A percentile compares a stretch with the other conserved stretches of the same genome.
Conservation (phyloP, 2,113 vertebrate genomes). For the Nicator chloris region DNA sequence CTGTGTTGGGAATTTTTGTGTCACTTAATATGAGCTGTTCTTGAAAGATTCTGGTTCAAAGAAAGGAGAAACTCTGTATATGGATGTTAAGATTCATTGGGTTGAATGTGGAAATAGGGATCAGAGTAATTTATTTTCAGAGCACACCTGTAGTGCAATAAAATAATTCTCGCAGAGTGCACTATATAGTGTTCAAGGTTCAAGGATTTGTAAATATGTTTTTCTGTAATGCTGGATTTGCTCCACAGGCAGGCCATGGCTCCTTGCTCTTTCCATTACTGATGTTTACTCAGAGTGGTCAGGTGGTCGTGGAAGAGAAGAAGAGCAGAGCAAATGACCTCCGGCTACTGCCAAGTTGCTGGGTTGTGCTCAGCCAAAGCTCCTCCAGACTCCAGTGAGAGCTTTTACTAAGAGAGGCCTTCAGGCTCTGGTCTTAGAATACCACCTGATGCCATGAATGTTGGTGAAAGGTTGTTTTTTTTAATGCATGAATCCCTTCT, state of each 20-base stretch:
- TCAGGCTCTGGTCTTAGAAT: not conserved
- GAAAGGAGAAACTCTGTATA: not conserved
- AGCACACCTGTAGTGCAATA: slow-evolving; percentile 45
- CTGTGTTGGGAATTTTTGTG: not conserved
- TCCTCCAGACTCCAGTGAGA: not conserved
- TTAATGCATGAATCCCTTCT: not conserved
- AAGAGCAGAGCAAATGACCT: not conserved
- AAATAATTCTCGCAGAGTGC: slow-evolving; percentile 37
- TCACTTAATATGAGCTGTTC: not conserved
- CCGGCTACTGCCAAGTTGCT: not conserved
- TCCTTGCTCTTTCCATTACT: not conserved
- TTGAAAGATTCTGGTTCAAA: slow-evolving; percentile 4
- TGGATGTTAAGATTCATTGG: not conserved
- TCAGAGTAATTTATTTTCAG: slow-evolving; percentile 20
- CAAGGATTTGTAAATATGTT: slow-evolving; percentile 51
- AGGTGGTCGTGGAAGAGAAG: not conserved
- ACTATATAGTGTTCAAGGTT: slow-evolving; percentile 31
- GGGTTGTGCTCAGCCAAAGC: not conserved
- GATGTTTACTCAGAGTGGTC: not conserved
- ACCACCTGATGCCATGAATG: not conserved
- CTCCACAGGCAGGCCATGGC: not conserved
- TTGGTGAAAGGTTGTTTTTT: not conserved
- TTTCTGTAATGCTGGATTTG: slow-evolving; percentile 19
- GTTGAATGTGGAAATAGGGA: not conserved
- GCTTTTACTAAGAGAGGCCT: not conserved